Percentiles rank a stretch among this genome's conserved stretches.
These are phyloP conservation scores for Ornithoptera priamus DNA, from an alignment of 2,888 invertebrate species.

Conservation along the genomic window DNA sequence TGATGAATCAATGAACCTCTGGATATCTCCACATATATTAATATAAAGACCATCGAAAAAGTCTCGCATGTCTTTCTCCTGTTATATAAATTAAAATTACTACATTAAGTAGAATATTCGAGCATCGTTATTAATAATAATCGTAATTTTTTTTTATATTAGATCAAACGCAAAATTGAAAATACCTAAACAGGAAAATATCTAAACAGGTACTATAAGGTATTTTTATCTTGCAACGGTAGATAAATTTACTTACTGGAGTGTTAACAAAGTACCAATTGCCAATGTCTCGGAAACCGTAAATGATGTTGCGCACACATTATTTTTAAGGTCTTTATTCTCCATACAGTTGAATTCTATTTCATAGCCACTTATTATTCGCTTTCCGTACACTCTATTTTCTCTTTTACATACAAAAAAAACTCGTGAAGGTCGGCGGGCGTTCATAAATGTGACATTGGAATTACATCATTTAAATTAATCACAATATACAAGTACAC, in stretches of 20 bases:
- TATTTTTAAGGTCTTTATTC: conserved; percentile 27
- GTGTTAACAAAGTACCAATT: conserved; percentile 45
- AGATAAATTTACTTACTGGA: conserved; percentile 46
- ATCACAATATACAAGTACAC: conserved; percentile 7
- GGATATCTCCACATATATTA: too few relatives aligned
- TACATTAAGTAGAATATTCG: too few relatives aligned
- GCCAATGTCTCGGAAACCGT: conserved; percentile 46
- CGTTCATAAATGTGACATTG: conserved; percentile 1
- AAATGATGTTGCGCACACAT: conserved; percentile 27
- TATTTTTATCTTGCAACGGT: conserved; percentile 37
- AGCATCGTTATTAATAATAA: too few relatives aligned
- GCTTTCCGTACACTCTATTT: not conserved
- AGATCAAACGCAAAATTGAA: too few relatives aligned
- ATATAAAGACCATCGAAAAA: too few relatives aligned
- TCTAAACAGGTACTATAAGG: conserved; percentile 29
- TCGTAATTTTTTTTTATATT: too few relatives aligned
- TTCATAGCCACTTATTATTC: conserved; percentile 21
- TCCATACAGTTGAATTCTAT: conserved; percentile 20
- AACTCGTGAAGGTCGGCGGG: not conserved
- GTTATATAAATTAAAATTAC: too few relatives aligned
- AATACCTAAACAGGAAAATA: not conserved
- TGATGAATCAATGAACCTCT: too few relatives aligned
- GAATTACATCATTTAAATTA: conserved; percentile 2
- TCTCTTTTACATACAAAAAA: not conserved
- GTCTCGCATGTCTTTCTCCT: too few relatives aligned